Base-by-base conservation (phyloP, 2,797 vertebrate genomes). In the Pseudochaenichthys georgianus region DNA sequence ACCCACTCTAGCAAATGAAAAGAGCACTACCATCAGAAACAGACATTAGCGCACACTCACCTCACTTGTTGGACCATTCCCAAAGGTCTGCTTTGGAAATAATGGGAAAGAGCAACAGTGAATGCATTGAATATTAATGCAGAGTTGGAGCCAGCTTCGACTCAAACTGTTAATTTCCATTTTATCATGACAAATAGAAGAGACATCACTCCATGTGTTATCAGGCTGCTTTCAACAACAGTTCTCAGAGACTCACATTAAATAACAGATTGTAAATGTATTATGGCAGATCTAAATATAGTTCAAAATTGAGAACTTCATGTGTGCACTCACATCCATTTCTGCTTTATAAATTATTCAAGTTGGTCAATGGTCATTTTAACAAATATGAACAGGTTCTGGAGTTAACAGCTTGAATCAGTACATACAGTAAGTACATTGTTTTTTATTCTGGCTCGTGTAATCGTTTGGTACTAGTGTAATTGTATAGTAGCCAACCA, bases 101-200 rank as follows among this genome's bases (percentile, higher is more conserved):
- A 87, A 90, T 87, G 82, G 74, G 76, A 85, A 81, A 83, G 70
- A 88, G 85, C 73, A 82, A 84, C 61, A 70, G 75, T 23, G 72
- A 80, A 87, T 75, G 82, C 55, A 79, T 84, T 54, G 82, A 91
- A 91, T 93, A 87, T 84, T 91, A 87, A 93, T 92, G 83, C 42
- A 28, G 65, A 42, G 41, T 43, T 73, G 75, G 43, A 82, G 52
- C 61, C 64, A 68, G 60, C 59, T 55, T 73, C 13, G 19, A 55
- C 51, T 72, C 48, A 86, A 87, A 83, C 70, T 66, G 70, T 88
- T 90, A 74, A 91, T 93, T 89, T 89, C 60, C 70, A 77, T 89
- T 82, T 87, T 76, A 83, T 88, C 68, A 55, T 64, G 57, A 82
- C 79, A 80, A 69, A 87, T 77, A 64, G 77, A 88, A 73, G 45